phyloP scores from a whole-genome alignment of 2,888 invertebrate species.

The Acanthosepion pharaonis region DNA sequence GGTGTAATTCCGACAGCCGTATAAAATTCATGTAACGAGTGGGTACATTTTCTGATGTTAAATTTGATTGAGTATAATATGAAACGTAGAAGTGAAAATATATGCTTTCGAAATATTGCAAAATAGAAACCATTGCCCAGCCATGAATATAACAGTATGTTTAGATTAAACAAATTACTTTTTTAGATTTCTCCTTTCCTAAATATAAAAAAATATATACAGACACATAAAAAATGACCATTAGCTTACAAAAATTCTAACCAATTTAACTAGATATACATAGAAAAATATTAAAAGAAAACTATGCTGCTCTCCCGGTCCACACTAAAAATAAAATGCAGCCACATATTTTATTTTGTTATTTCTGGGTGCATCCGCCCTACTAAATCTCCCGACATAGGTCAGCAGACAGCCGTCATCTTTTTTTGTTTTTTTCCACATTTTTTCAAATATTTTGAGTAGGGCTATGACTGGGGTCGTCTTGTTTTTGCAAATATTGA shows the following conservation, averaged over 20 bases:
- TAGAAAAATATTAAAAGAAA: neutral
- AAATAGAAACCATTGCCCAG: neutral
- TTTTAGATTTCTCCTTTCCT: neutral
- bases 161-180: neutral
- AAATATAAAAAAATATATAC: neutral
- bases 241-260: neutral
- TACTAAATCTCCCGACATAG: conserved; percentile 33
- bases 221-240: neutral
- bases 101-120: neutral
- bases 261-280: neutral
- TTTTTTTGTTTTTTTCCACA: neutral
- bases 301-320: neutral
- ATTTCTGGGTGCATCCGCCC: neutral
- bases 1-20: no score
- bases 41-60: no score
- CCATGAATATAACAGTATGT: neutral
- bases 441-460: neutral
- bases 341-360: neutral
- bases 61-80: no score
- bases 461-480: neutral
- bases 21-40: no score
- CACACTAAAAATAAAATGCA: neutral
- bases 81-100: neutral
- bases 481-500: neutral
- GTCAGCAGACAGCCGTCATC: conserved; percentile 33